These are phyloP conservation scores for Galeopsomyia nigrocyanea DNA, from an alignment of 2,888 invertebrate genomes.

Conservation along the genomic window DNA sequence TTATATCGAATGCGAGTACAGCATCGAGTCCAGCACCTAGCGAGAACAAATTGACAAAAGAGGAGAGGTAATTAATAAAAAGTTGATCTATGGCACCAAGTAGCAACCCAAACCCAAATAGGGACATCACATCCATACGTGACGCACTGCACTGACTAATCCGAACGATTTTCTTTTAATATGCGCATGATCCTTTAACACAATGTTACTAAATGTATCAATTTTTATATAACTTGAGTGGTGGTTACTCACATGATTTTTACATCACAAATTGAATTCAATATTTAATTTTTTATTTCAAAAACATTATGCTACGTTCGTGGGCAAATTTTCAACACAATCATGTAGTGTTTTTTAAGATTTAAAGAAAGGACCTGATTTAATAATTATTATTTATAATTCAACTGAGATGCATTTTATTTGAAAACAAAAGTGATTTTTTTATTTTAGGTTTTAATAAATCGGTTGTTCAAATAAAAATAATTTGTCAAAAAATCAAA, in stretches of 20 bases:
- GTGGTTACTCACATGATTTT: conserved; percentile 1
- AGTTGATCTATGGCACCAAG: neutral
- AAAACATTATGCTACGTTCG: neutral
- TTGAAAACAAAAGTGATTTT: neutral
- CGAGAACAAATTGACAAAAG: conserved; percentile 73
- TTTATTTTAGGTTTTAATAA: conserved; percentile 16
- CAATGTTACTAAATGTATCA: too few species aligned
- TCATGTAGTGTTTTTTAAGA: too few species aligned
- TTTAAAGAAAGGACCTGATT: conserved; percentile 11
- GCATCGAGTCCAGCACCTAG: conserved; percentile 72
- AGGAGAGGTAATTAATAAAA: conserved; percentile 69
- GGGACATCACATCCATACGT: too few species aligned
- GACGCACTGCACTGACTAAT: too few species aligned
- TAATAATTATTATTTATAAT: conserved; percentile 5
- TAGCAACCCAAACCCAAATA: neutral
- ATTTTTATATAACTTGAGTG: neutral
- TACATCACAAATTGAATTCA: conserved; percentile 2
- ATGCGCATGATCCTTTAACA: too few species aligned
- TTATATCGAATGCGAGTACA: conserved; percentile 76
- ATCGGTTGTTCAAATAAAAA: neutral
- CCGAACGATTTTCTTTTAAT: too few species aligned
- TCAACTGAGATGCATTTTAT: conserved; percentile 12
- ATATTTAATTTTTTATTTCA: neutral
- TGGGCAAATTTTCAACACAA: too few species aligned
- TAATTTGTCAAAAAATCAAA: conserved; percentile 1